Percentiles rank a stretch among this genome's conserved stretches.
Conservation (phyloP, 1,140 invertebrate genomes). For the Conopomorpha cramerella region DNA sequence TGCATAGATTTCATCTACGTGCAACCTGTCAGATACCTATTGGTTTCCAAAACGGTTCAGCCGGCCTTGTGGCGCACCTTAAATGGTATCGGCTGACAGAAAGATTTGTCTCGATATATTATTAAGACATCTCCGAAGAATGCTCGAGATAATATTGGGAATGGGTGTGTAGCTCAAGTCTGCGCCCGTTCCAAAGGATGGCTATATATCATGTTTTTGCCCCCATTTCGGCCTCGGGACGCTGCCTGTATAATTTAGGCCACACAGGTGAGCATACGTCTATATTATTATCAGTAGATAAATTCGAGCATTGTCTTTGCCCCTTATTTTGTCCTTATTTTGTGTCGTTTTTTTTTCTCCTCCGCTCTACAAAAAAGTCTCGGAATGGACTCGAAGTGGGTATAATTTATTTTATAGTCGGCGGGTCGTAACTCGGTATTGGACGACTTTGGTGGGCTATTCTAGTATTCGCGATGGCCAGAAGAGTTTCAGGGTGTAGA, state of each 20-base stretch:
- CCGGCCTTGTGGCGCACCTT: too few relatives aligned
- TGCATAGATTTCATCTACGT: too few relatives aligned
- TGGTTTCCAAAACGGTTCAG: too few relatives aligned
- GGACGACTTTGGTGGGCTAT: slow-evolving; percentile 55
- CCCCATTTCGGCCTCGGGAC: slow-evolving; percentile 30
- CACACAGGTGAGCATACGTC: slow-evolving; percentile 54
- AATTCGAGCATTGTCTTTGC: slow-evolving; percentile 60
- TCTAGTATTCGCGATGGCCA: too few relatives aligned
- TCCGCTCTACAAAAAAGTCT: slow-evolving; percentile 51
- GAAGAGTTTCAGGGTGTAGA: too few relatives aligned
- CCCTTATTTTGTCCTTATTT: slow-evolving; percentile 54
- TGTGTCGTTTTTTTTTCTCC: slow-evolving; percentile 44
- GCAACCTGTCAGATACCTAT: too few relatives aligned
- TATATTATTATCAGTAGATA: slow-evolving; percentile 61
- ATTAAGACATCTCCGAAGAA: slow-evolving; percentile 42
- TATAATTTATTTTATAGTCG: slow-evolving; percentile 61
- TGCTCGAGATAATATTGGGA: slow-evolving; percentile 43
- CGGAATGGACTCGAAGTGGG: slow-evolving; percentile 55
- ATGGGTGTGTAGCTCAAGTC: too few relatives aligned
- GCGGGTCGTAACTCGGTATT: slow-evolving; percentile 54
- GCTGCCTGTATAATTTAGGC: slow-evolving; percentile 55
- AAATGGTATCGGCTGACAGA: too few relatives aligned
- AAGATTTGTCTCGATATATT: slow-evolving; percentile 16
- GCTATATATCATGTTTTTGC: slow-evolving; percentile 59
- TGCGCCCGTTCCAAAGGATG: too few relatives aligned